Evolutionary conservation across 2,113 vertebrate genomes (phyloP).

Genomic region (Diadophis punctatus): DNA sequence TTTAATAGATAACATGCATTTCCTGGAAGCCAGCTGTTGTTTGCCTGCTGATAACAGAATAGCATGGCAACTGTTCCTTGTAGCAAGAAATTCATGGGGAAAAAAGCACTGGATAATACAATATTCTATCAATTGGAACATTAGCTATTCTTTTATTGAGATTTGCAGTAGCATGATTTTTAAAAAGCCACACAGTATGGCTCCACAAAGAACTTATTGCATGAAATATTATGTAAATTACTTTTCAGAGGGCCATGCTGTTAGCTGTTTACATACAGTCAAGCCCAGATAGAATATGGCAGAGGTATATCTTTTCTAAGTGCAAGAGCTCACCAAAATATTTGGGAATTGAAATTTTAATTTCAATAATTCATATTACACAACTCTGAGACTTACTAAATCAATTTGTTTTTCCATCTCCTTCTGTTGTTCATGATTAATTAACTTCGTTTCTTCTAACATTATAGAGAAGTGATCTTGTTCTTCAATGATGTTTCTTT

Average conservation of each 20-base stretch:
- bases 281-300: not conserved
- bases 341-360: not conserved
- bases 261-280: not conserved
- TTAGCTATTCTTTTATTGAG: not conserved
- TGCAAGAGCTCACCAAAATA: not conserved
- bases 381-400: conserved; percentile 68
- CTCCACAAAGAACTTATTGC: not conserved
- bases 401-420: conserved; percentile 82
- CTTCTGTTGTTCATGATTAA: conserved; percentile 74
- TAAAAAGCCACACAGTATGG: not conserved
- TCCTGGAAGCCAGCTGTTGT: not conserved
- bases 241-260: not conserved
- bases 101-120: not conserved
- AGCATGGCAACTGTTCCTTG: not conserved
- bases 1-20: not conserved
- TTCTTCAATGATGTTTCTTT: conserved; percentile 76
- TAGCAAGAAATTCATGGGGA: not conserved
- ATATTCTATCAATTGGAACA: not conserved
- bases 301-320: not conserved
- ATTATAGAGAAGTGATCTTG: conserved; percentile 75
- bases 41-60: not conserved
- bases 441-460: conserved; percentile 76
- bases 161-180: not conserved
- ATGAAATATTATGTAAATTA: not conserved
- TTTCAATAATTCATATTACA: not conserved